A percentile compares a stretch with the other conserved stretches of the same genome.
Conservation (phyloP, 1,140 invertebrate species). For the Psilanteris sp. region DNA sequence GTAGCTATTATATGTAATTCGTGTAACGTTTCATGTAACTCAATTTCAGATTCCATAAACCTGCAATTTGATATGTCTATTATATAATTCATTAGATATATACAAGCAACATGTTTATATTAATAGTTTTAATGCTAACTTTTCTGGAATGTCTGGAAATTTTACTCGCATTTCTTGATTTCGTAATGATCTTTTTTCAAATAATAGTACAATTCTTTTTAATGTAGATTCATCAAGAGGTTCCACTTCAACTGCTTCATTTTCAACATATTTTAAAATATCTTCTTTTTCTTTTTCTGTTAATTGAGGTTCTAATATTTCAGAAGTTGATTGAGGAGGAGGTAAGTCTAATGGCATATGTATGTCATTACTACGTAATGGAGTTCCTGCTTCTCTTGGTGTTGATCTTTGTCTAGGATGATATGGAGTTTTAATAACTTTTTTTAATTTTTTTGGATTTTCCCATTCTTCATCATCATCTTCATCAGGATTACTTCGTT, state of each 20-base stretch:
- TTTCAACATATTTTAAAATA: slow-evolving; percentile 90
- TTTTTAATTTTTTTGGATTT: slow-evolving; percentile 78
- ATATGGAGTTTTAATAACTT: slow-evolving; percentile 77
- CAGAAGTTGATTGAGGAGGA: slow-evolving; percentile 76
- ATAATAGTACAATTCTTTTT: slow-evolving; percentile 93
- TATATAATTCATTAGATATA: not conserved
- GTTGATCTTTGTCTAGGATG: slow-evolving; percentile 74
- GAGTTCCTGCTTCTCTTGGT: slow-evolving; percentile 68
- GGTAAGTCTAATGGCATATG: slow-evolving; percentile 79
- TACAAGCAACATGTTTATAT: not conserved
- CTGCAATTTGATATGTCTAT: slow-evolving; percentile 73
- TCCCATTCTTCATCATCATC: slow-evolving; percentile 83
- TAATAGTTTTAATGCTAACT: slow-evolving; percentile 79
- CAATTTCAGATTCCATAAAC: slow-evolving; percentile 99
- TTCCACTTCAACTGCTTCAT: slow-evolving; percentile 88
- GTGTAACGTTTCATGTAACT: slow-evolving; percentile 94
- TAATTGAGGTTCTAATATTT: slow-evolving; percentile 83
- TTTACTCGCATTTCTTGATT: slow-evolving; percentile 99
- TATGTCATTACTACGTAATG: slow-evolving; percentile 80
- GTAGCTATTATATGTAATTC: slow-evolving; percentile 97
- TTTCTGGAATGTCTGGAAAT: slow-evolving; percentile 97
- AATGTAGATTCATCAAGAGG: slow-evolving; percentile 92
- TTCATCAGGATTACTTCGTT: slow-evolving; percentile 87
- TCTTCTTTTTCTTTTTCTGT: slow-evolving; percentile 88
- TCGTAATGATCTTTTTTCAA: slow-evolving; percentile 96